Conservation (phyloP, 2,797 vertebrate genomes). For the Falco columbarius region DNA sequence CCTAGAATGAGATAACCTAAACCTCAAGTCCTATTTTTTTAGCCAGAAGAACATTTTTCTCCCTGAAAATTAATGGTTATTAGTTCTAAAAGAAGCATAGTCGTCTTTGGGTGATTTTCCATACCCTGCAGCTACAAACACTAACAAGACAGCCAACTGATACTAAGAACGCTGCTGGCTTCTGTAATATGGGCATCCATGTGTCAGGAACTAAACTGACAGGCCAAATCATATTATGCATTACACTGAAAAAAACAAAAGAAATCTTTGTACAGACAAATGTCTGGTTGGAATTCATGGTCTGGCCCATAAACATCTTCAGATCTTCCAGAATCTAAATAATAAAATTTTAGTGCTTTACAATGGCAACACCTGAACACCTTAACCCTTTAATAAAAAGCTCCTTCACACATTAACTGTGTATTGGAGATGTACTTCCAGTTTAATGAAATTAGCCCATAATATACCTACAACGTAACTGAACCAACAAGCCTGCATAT, state of each 20-base stretch:
- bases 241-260: background rate
- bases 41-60: background rate
- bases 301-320: background rate
- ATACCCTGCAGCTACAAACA: background rate
- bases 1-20: background rate
- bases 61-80: background rate
- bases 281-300: background rate
- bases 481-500: slow-evolving; percentile 29
- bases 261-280: background rate
- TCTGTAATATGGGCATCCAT: background rate
- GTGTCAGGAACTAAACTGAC: background rate
- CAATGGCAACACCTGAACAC: slow-evolving; percentile 26
- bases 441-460: slow-evolving; percentile 35
- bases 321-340: slow-evolving; percentile 5
- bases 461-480: background rate
- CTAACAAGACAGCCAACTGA: background rate
- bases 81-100: background rate
- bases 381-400: slow-evolving; percentile 59
- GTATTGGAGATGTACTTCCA: slow-evolving; percentile 40
- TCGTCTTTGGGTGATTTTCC: background rate
- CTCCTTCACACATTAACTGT: slow-evolving; percentile 9
- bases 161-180: background rate
- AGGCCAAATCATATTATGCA: background rate
- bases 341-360: slow-evolving; percentile 7
- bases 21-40: background rate